Evolutionary conservation across 2,888 invertebrate genomes (phyloP), one percentile per base, ranked within the genome.

Genomic region (Papilio protenor): DNA sequence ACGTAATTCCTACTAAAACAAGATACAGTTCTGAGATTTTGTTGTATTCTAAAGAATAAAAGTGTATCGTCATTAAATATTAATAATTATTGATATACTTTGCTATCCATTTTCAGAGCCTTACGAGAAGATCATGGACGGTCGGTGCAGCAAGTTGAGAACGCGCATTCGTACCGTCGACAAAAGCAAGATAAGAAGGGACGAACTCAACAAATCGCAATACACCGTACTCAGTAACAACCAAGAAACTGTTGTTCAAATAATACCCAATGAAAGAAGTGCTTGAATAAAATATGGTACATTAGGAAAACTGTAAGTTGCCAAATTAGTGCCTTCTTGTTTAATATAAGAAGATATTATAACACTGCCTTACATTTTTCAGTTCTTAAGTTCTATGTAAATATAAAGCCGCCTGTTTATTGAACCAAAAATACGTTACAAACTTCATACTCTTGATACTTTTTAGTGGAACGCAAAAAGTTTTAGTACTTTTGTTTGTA

Each of bases 111-210:
- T 91, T 91, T 16, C 91, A 94, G 94, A 81, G 78, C 81, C 88
- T 23, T 94, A 89, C 81, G 92, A 93, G 82, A 94, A 92, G 80
- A 82, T 94, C 10, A 83, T 89, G 23, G 93, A 94, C 72, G 94
- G 94, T 2, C 90, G 91, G 2, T 94, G 94, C 81, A 90, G 94
- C 16, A 89, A 86, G 79, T 85, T 94, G n/a, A 92, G 93, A 16
- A 93, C 92, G 1, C 89, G 92, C 76, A 94, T 94, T 77, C 87
- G 87, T n/a, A 87, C 91, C 0, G 80, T 92, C 23, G 92, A 91
- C 81, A 86, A 88, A 66, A 85, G 84, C 16, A 94, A 93, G 80
- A 83, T 94, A 5, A 92, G 89, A 71, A 88, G 88, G 72, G 88
- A 90, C 21, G 94, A 94, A 75, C 83, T 94, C 14, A 89, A 89